A percentile compares a stretch with the other conserved stretches of the same genome.
Conservation (phyloP, 2,113 vertebrate genomes). For the Romanogobio albipinnatus region DNA sequence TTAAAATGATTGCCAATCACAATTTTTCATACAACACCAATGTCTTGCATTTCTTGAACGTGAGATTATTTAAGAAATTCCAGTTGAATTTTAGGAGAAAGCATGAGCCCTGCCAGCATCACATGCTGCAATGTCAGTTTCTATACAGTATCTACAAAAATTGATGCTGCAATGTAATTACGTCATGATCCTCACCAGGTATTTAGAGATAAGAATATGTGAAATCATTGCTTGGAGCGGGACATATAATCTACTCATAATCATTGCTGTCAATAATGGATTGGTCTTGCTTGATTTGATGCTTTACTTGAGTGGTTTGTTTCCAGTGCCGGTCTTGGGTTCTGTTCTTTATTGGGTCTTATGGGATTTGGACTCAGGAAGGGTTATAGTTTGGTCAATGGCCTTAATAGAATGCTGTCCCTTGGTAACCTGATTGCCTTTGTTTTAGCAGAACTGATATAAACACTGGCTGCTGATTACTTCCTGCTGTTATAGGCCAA, state of each 20-base stretch:
- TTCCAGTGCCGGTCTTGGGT: neutral
- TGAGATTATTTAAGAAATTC: neutral
- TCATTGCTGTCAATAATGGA: neutral
- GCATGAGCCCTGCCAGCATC: neutral
- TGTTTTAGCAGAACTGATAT: constrained; percentile 7
- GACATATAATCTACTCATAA: neutral
- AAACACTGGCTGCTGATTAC: neutral
- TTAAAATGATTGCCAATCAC: neutral
- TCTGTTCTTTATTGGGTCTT: neutral
- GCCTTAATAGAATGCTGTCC: neutral
- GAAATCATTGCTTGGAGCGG: neutral
- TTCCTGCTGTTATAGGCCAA: neutral
- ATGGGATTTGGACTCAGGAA: neutral
- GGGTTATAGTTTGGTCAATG: neutral
- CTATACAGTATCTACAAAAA: neutral
- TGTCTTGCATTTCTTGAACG: neutral
- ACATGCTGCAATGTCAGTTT: neutral
- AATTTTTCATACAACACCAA: neutral
- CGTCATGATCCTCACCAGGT: neutral
- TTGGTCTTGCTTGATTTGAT: neutral
- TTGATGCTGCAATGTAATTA: neutral
- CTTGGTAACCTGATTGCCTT: neutral
- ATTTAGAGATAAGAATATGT: neutral
- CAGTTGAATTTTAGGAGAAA: neutral
- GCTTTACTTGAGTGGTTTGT: neutral